Base-by-base conservation (phyloP, 2,888 invertebrate species). In the Psylliodes chrysocephalus region DNA sequence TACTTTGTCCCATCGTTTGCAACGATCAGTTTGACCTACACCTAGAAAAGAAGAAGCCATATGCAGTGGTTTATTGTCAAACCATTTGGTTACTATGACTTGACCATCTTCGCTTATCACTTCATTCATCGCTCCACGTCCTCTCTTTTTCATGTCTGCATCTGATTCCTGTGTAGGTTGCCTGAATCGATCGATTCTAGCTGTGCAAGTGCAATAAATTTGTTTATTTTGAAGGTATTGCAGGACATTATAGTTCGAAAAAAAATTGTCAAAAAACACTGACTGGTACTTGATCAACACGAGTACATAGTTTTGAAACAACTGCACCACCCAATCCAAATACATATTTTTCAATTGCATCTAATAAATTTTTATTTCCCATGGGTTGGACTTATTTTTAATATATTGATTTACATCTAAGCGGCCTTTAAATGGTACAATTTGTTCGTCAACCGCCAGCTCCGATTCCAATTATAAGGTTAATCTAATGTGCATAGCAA, bases 351-450 rank as follows among this genome's bases (percentile, higher is more conserved):
- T 25, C 40, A 38, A 38, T n/a, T 4, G 47, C 47, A 47, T 47
- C 47, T 17, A 47, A 18, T 47, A 42, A 42, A 14, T 14, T 42
- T 15, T 42, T 25, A 25, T 25, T 4, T 7, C 25, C 25, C 7
- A 25, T 7, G 25, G 25, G 25, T 25, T 25, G 42, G 42, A 15
- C 15, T 42, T 42, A 42, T 42, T 42, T 42, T 42, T 42, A 4
- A 42, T 42, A 42, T 42, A 42, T 42, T 42, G 42, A 14, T 42
- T 42, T 42, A 42, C 42, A 42, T 42, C 42, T 42, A 6, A 42
- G 15, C n/a, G n/a, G n/a, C n/a, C n/a, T n/a, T n/a, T n/a, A n/a
- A n/a, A n/a, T n/a, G n/a, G n/a, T n/a, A n/a, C n/a, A n/a, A n/a
- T n/a, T n/a, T n/a, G n/a, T n/a, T n/a, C n/a, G n/a, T n/a, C n/a